These are phyloP conservation scores for Heterohyrax brucei DNA, from an alignment of 2,797 vertebrate species.

Conservation along the genomic window DNA sequence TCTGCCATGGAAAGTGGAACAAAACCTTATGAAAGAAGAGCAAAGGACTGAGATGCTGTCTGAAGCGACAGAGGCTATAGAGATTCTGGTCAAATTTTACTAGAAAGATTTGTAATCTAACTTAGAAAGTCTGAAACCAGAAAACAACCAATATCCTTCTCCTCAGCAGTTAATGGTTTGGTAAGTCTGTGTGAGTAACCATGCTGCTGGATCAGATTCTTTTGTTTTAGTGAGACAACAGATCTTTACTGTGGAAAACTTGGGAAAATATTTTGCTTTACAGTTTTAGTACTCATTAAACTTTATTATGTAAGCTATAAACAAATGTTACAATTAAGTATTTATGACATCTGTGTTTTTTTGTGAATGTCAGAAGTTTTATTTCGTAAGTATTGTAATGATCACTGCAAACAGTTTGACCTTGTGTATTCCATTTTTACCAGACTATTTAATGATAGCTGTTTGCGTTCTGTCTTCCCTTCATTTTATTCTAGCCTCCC, in stretches of 20 bases:
- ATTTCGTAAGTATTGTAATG: conserved; percentile 72
- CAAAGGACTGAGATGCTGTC: neutral
- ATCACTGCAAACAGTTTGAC: conserved; percentile 62
- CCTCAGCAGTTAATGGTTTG: conserved; percentile 53
- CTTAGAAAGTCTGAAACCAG: conserved; percentile 6
- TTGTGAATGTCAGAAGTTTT: conserved; percentile 74
- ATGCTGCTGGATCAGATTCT: conserved; percentile 39
- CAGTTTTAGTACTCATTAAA: conserved; percentile 79
- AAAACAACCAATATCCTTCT: conserved; percentile 4
- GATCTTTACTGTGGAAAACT: conserved; percentile 28
- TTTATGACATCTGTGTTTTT: conserved; percentile 78
- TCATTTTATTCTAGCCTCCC: conserved; percentile 24
- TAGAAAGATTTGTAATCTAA: conserved; percentile 20
- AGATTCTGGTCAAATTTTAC: neutral
- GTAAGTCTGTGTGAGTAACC: conserved; percentile 55
- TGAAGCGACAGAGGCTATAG: conserved; percentile 32
- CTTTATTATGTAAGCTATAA: conserved; percentile 79
- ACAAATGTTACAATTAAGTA: conserved; percentile 77
- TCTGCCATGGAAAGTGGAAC: conserved; percentile 6
- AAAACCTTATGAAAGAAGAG: neutral
- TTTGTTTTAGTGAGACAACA: conserved; percentile 72
- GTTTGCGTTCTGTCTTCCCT: conserved; percentile 75
- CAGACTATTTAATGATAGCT: conserved; percentile 64
- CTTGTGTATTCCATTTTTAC: conserved; percentile 76
- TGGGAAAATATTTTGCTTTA: conserved; percentile 79